Conservation (phyloP, 2,888 invertebrate species). For the Litoditis marina region DNA sequence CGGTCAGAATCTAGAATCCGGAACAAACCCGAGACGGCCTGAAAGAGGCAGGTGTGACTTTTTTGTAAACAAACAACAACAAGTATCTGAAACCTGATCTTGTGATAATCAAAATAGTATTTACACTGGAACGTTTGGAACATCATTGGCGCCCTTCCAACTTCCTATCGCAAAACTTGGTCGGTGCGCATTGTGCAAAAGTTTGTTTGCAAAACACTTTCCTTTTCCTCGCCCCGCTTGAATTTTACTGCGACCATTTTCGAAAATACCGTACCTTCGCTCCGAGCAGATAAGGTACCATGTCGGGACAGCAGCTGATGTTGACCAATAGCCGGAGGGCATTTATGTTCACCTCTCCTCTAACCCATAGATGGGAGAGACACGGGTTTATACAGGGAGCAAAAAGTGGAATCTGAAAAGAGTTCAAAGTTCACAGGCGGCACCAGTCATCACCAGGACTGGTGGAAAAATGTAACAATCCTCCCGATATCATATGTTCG, state of each 20-base stretch:
- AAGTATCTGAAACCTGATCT: too few relatives aligned
- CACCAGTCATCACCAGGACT: too few relatives aligned
- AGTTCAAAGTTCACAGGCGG: too few relatives aligned
- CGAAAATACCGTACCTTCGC: conserved; percentile 65
- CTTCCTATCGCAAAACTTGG: too few relatives aligned
- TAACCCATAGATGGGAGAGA: conserved; percentile 45
- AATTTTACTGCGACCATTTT: neutral
- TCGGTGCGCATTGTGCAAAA: too few relatives aligned
- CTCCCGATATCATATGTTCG: neutral
- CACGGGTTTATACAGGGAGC: conserved; percentile 48
- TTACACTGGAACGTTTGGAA: too few relatives aligned
- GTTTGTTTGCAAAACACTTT: too few relatives aligned
- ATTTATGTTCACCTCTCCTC: conserved; percentile 54
- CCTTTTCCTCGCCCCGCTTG: too few relatives aligned
- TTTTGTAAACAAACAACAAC: too few relatives aligned
- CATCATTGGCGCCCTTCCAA: too few relatives aligned
- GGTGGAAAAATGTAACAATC: neutral
- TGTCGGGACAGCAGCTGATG: conserved; percentile 68
- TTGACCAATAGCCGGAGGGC: conserved; percentile 69
- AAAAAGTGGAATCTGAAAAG: conserved; percentile 35
- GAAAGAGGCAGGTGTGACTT: conserved; percentile 14
- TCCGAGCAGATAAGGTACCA: conserved; percentile 69
- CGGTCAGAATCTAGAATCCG: conserved; percentile 54
- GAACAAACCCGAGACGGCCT: conserved; percentile 50
- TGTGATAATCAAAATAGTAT: too few relatives aligned